Evolutionary conservation across 1,140 invertebrate species (phyloP).

Genomic region (Kradibia gibbosae): DNA sequence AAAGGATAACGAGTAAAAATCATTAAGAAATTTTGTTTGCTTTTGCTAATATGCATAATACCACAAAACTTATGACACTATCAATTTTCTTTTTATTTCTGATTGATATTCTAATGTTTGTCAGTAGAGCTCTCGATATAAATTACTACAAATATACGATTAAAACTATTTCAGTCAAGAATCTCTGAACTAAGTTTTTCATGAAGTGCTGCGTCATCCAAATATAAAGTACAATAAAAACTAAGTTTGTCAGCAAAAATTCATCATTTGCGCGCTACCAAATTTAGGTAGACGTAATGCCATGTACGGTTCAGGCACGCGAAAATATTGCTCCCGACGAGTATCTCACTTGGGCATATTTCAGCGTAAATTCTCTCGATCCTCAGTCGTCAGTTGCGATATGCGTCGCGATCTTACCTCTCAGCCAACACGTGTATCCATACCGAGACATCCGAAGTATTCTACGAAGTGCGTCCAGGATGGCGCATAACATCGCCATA

Average conservation of each 20-base stretch:
- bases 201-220: background rate
- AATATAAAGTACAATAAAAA: background rate
- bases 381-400: background rate
- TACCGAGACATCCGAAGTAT: slow-evolving; percentile 11
- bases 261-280: background rate
- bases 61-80: too few relatives aligned
- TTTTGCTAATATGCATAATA: too few relatives aligned
- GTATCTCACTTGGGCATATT: background rate
- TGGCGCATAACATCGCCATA: background rate
- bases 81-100: too few relatives aligned
- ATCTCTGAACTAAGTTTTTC: background rate
- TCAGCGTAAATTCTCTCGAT: background rate
- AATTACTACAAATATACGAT: background rate
- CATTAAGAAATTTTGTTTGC: too few relatives aligned
- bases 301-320: background rate
- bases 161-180: background rate
- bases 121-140: too few relatives aligned
- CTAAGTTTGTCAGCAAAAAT: background rate
- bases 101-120: too few relatives aligned
- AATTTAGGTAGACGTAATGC: background rate
- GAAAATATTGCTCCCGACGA: background rate
- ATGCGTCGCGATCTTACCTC: background rate
- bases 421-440: background rate
- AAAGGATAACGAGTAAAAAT: too few relatives aligned
- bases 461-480: background rate